Evolutionary conservation across 2,797 vertebrate species (phyloP), one percentile per base, ranked within the genome.

Genomic region (Neostethus bicornis): DNA sequence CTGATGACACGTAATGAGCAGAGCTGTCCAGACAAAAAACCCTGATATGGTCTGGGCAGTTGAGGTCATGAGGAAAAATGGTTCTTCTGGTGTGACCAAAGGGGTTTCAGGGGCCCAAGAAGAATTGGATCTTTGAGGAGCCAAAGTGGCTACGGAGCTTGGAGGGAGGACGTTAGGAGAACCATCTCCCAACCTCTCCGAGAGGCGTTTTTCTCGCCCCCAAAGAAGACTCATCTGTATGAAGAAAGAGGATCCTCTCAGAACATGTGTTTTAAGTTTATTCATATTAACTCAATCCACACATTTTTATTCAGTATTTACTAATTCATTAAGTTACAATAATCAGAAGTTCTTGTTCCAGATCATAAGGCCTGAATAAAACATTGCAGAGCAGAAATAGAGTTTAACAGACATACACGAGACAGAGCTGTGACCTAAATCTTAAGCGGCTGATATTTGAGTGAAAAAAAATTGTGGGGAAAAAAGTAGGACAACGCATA

Each of bases 1-100:
- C 96, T 98, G 96, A 75, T 98, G 96, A 85, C 96, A 97, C 51
- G 96, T 98, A 87, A 98, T 92, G 39, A 98, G 93, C 73, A 98
- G 91, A 51, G 96, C 96, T 0, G 95, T 97, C 96, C 96, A 98
- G 12, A 98, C 96, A 55, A 98, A 98, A 86, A 97, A 92, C 8
- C 96, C 96, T 0, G 96, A 97, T 81, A 97, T 92, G 26, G 93
- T 94, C 81, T 97, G 96, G 39, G 96, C 95, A 0, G 94, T 94
- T 0, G 93, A 91, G 23, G 96, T 98, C 96, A 98, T 98, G 69
- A 98, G 94, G 79, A 98, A 98, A 80, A 95, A 80, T 0, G 95
- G 94, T 70, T 94, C 90, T 29, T 94, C 94, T 56, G 92, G 82
- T 38, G 89, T 92, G 0, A 93, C 91, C 70, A 94, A 85, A 11